Base-by-base conservation (phyloP, 1,140 invertebrate species). In the Neelides sp. region DNA sequence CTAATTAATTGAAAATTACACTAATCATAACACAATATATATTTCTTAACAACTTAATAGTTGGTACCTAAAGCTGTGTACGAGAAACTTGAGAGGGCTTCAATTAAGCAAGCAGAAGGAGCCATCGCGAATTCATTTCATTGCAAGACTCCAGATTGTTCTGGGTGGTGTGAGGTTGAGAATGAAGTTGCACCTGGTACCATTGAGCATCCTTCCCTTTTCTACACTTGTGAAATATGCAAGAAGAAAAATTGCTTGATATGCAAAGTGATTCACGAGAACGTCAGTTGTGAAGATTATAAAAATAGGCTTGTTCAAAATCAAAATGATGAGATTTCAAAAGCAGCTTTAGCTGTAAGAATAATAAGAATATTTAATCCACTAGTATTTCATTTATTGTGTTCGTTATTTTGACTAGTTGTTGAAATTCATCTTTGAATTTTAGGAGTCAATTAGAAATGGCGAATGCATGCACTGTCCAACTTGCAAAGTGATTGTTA, bases 391-490 rank as follows among this genome's bases (percentile, higher is more conserved):
- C n/a, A n/a, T n/a, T n/a, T n/a, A n/a, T n/a, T n/a, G n/a, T n/a
- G n/a, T n/a, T 36, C 10, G 1, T 43, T 34, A 47, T 34, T 24
- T 2, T 15, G 28, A 23, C 13, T 1, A 4, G 20, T 36, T 30
- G 44, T 7, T 35, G 4, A 3, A 4, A n/a, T n/a, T 3, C 15
- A 20, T 24, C 20, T 41, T 26, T 49, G n/a, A n/a, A n/a, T 57
- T 57, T 3, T 42, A 78, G 73, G 79, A 83, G 56, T 79, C 93
- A 75, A 77, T 92, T 30, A 71, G 75, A 22, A 72, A 77, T 35
- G 87, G 88, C 1, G 83, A 92, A 68, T 88, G 86, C 3, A 76
- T 94, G 66, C 71, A 75, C 15, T 93, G 87, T 71, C 85, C 87
- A 0, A 79, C 79, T 40, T 93, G 87, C 66, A 70, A 76, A 59